Evolutionary conservation across 1,140 invertebrate species (phyloP), one percentile per base, ranked within the genome.

Genomic region (Polypedilum pembai): DNA sequence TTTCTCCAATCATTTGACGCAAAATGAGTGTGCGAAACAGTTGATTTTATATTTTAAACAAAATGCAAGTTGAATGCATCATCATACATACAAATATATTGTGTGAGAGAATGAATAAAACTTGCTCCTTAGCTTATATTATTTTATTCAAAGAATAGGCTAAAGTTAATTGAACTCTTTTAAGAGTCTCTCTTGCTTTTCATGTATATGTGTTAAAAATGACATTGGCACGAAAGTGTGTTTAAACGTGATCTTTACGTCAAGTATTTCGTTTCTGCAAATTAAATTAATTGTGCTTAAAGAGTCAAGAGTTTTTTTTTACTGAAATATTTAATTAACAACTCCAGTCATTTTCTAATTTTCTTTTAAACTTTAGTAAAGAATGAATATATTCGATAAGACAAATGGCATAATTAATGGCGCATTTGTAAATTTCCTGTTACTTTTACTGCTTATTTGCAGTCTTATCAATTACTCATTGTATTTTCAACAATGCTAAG

Each of bases 1-100:
- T 33, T 33, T 33, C 24, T 33, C 24, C 24, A 33, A 33, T 33
- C 24, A 33, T 33, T 33, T 5, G 5, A 33, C 24, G 24, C 24
- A 33, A 33, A 33, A 33, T 33, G 24, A 33, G 24, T 33, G 5
- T 33, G 24, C 24, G 24, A 33, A 33, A 33, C 24, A 33, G 24
- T 33, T 33, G 1, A 33, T 33, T 33, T 1, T 33, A 33, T 33
- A 33, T 1, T 33, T 33, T 56, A 15, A 56, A 56, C n/a, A n/a
- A 56, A 56, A 56, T 56, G 45, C 45, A 56, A 56, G 12, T 56
- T 56, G 45, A 56, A 56, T 56, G 45, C 45, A 56, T 33, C 45
- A 56, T n/a, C 45, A 56, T 56, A 56, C 45, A 56, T 4, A 56
- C n/a, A 56, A n/a, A 4, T 56, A 56, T n/a, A 56, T 33, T 56